These are phyloP conservation scores for Stenopsyche tienmushanensis DNA, from an alignment of 1,140 invertebrate species.

Conservation along the genomic window DNA sequence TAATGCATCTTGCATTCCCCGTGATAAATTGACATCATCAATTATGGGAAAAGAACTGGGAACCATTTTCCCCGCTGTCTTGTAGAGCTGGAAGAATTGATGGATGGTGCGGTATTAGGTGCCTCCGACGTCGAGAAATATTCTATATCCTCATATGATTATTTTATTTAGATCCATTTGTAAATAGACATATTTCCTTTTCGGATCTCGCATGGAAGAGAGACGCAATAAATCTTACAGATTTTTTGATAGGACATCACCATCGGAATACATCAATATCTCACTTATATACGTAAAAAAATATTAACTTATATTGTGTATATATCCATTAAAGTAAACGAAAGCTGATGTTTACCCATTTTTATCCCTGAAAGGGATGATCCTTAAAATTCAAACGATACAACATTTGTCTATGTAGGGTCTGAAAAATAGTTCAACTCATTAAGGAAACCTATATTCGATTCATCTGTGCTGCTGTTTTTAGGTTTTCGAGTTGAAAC, in stretches of 20 bases:
- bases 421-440: too few relatives aligned
- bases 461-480: too few relatives aligned
- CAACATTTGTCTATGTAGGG: too few relatives aligned
- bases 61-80: conserved; percentile 17
- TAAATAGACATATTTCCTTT: background rate
- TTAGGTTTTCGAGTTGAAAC: too few relatives aligned
- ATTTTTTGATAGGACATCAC: background rate
- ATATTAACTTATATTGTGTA: too few relatives aligned
- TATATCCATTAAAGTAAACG: too few relatives aligned
- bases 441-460: too few relatives aligned
- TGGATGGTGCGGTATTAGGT: conserved; percentile 7
- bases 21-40: conserved; percentile 40
- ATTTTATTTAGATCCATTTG: conserved; percentile 16
- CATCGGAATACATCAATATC: background rate
- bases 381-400: too few relatives aligned
- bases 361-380: too few relatives aligned
- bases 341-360: too few relatives aligned
- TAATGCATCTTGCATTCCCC: conserved; percentile 39
- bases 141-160: conserved; percentile 13
- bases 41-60: conserved; percentile 28
- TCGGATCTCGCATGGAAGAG: background rate
- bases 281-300: too few relatives aligned
- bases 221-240: background rate
- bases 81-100: conserved; percentile 11
- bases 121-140: background rate